These are phyloP conservation scores for Capitulum mitella DNA, from an alignment of 2,888 invertebrate genomes.

Conservation along the genomic window DNA sequence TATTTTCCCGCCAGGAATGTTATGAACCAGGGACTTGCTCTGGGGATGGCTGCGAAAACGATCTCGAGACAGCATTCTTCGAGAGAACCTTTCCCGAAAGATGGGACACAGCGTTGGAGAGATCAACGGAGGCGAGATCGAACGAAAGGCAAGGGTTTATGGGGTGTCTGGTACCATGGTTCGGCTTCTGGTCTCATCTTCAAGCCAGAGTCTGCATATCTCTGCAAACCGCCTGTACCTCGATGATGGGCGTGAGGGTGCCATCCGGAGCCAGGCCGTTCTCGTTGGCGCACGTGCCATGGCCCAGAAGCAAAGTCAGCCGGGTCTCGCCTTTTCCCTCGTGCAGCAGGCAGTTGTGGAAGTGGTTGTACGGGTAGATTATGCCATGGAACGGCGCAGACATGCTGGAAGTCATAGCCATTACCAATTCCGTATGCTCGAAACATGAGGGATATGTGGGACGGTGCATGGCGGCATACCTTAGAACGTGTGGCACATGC, in stretches of 20 bases:
- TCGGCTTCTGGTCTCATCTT: no score
- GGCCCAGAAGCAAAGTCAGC: conserved; percentile 31
- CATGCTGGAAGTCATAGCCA: conserved; percentile 36
- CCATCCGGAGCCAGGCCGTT: conserved; percentile 27
- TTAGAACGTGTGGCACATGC: no score
- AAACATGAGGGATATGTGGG: no score
- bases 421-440: no score
- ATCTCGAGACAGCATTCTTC: no score
- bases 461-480: no score
- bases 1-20: background rate
- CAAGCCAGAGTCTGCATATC: background rate
- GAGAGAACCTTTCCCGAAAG: no score
- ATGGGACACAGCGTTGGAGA: no score
- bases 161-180: no score
- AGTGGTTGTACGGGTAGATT: conserved; percentile 36
- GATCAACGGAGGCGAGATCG: no score
- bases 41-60: no score
- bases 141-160: no score
- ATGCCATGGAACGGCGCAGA: conserved; percentile 34
- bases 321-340: conserved; percentile 32
- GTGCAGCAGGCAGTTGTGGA: conserved; percentile 34
- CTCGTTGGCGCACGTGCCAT: conserved; percentile 36
- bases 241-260: conserved; percentile 34
- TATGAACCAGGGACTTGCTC: background rate
- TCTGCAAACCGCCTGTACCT: conserved; percentile 28